phyloP scores from a whole-genome alignment of 2,797 vertebrate species.

The Synanceia verrucosa region DNA sequence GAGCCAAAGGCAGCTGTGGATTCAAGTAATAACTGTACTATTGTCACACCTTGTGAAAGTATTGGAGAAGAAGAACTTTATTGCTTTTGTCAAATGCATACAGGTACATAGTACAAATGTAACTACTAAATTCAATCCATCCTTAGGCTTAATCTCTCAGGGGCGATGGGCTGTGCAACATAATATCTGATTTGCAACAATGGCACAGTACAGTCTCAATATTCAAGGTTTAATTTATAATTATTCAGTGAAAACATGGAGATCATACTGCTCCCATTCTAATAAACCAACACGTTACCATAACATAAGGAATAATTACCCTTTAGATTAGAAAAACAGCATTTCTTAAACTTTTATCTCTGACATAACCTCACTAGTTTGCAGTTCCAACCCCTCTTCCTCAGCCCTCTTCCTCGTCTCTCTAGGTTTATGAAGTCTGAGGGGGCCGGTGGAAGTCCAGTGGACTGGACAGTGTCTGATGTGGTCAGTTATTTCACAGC shows the following conservation, averaged over 20 bases:
- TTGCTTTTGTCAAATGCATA: too few relatives aligned
- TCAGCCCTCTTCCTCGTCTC: background rate
- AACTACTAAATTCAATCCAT: too few relatives aligned
- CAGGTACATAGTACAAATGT: too few relatives aligned
- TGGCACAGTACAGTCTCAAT: background rate
- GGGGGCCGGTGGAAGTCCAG: constrained; percentile 73
- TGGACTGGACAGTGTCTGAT: constrained; percentile 90
- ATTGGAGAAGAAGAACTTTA: too few relatives aligned
- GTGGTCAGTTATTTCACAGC: constrained; percentile 90
- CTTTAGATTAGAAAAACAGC: background rate
- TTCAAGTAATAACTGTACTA: background rate
- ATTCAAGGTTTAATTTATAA: background rate
- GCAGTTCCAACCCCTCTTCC: background rate
- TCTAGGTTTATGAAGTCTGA: constrained; percentile 79
- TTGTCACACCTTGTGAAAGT: too few relatives aligned
- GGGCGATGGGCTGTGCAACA: too few relatives aligned
- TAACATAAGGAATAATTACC: background rate
- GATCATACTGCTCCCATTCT: background rate
- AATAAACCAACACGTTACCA: background rate
- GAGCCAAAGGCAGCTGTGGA: background rate
- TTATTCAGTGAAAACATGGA: background rate
- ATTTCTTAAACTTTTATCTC: background rate
- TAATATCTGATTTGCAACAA: background rate
- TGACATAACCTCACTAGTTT: background rate
- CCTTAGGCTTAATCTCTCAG: too few relatives aligned